A percentile compares a stretch with the other conserved stretches of the same genome.
Evolutionary conservation across 2,888 invertebrate genomes (phyloP).

Genomic region (Drosophila pseudotakahashii): DNA sequence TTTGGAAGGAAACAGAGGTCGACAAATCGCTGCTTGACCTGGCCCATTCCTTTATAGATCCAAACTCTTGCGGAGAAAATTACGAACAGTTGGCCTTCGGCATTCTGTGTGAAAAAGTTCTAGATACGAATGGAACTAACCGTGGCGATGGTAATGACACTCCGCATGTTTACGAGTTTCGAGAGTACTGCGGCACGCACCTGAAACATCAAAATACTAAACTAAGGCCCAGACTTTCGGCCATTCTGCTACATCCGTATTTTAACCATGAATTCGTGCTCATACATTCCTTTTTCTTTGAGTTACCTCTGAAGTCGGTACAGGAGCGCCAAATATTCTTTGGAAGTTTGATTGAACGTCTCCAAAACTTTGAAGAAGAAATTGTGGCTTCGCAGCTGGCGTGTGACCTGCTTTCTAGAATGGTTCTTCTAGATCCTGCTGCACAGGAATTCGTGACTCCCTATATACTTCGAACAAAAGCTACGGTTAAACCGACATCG

Average conservation of each 20-base stretch:
- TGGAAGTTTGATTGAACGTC: constrained; percentile 87
- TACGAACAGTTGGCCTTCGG: constrained; percentile 93
- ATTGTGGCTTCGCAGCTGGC: constrained; percentile 93
- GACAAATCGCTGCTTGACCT: constrained; percentile 88
- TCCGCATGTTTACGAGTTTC: constrained; percentile 89
- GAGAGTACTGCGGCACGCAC: constrained; percentile 88
- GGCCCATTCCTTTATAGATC: constrained; percentile 88
- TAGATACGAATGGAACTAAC: constrained; percentile 81
- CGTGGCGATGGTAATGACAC: constrained; percentile 85
- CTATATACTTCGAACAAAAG: constrained; percentile 85
- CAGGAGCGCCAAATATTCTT: constrained; percentile 92
- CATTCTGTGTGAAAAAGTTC: constrained; percentile 90
- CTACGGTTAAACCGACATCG: constrained; percentile 86
- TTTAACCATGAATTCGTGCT: constrained; percentile 94
- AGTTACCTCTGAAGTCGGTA: constrained; percentile 91
- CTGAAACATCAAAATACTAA: constrained; percentile 88
- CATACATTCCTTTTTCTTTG: constrained; percentile 92
- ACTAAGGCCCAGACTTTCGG: constrained; percentile 88
- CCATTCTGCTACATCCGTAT: constrained; percentile 89
- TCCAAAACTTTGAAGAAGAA: constrained; percentile 90
- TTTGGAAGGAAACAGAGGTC: constrained; percentile 89
- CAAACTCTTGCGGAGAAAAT: constrained; percentile 83
- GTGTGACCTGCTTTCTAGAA: constrained; percentile 90
- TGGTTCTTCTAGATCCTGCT: constrained; percentile 92
- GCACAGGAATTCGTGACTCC: constrained; percentile 87